Conservation (phyloP, 2,888 invertebrate genomes). For the Schizotus pectinicornis region DNA sequence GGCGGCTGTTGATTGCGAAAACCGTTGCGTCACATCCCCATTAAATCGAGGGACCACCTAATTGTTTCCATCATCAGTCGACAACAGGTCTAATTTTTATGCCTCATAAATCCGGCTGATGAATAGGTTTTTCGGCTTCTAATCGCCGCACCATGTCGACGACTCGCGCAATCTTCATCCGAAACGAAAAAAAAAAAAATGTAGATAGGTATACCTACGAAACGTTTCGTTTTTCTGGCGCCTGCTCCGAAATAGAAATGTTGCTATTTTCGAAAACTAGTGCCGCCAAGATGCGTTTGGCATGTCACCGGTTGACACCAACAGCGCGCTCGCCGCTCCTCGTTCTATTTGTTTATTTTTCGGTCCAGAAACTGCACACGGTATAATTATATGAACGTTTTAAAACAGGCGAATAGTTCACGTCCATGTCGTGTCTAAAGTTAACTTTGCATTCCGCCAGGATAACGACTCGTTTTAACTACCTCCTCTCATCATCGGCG, state of each 20-base stretch:
- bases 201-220: no score
- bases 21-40: no score
- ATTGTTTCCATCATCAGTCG: no score
- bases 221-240: conserved; percentile 8
- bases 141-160: no score
- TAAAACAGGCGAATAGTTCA: conserved; percentile 12
- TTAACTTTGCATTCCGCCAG: conserved; percentile 25
- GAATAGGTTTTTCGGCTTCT: no score
- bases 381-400: conserved; percentile 12
- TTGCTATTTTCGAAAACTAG: conserved; percentile 34
- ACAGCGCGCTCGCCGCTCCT: conserved; percentile 12
- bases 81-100: no score
- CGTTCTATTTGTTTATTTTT: conserved; percentile 21
- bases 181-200: no score
- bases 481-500: background rate
- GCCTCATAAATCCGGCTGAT: no score
- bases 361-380: conserved; percentile 20
- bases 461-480: conserved; percentile 18
- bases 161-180: no score
- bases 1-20: no score
- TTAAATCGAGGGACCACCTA: no score
- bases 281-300: conserved; percentile 37
- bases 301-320: conserved; percentile 22
- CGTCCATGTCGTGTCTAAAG: conserved; percentile 16
- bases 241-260: conserved; percentile 24